A percentile compares a stretch with the other conserved stretches of the same genome.
Conservation (phyloP, 1,140 invertebrate species). For the Anoplolepis gracilipes region DNA sequence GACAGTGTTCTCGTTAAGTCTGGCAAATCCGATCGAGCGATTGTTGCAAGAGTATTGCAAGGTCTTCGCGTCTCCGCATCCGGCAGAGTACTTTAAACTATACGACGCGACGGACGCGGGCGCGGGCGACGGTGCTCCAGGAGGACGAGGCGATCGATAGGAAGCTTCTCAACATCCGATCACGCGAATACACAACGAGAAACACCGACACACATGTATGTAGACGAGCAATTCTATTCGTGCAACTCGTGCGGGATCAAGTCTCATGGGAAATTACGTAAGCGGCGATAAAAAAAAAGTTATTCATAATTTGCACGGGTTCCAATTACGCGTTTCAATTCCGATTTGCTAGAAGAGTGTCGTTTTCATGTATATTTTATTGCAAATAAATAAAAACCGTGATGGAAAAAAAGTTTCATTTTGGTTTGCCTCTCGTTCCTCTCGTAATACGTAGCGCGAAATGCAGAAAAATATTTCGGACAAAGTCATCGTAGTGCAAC, state of each 20-base stretch:
- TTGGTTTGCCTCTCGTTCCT: background rate
- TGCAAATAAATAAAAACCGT: background rate
- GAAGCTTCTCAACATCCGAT: conserved; percentile 5
- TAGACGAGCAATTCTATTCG: background rate
- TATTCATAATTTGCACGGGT: conserved; percentile 16
- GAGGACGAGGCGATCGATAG: conserved; percentile 32
- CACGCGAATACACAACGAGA: conserved; percentile 15
- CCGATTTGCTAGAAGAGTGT: background rate
- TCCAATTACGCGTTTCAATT: conserved; percentile 23
- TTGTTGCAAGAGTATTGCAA: conserved; percentile 9
- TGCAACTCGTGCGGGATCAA: background rate
- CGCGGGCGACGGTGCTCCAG: background rate
- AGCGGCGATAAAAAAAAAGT: conserved; percentile 44
- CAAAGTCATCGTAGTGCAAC: background rate
- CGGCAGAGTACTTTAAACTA: background rate
- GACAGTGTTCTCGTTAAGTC: conserved; percentile 26
- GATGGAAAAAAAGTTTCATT: conserved; percentile 9
- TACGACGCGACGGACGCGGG: too few relatives aligned
- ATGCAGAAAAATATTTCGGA: background rate
- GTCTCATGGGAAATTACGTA: conserved; percentile 48
- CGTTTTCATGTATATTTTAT: background rate
- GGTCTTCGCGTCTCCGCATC: background rate
- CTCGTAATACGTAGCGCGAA: background rate
- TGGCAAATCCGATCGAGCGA: conserved; percentile 46
- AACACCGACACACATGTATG: background rate